A percentile compares a stretch with the other conserved stretches of the same genome.
Evolutionary conservation across 2,113 vertebrate genomes (phyloP).

Genomic region (Phyllopteryx taeniolatus): DNA sequence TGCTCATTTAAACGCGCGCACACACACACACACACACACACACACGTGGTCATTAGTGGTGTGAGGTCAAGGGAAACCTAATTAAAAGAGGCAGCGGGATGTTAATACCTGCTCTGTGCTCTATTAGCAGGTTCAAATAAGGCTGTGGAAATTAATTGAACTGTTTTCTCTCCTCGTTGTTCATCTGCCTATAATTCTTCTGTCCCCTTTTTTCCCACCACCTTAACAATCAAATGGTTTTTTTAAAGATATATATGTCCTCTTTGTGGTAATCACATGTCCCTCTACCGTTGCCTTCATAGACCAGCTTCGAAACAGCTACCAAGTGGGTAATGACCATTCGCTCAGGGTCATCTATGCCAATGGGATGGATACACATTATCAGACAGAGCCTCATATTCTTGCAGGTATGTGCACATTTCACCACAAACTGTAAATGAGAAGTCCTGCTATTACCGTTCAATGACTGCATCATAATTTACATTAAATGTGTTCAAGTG

Average conservation of each 20-base stretch:
- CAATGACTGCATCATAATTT: background rate
- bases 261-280: background rate
- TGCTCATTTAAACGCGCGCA: background rate
- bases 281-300: constrained; percentile 14
- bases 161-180: constrained; percentile 7
- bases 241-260: background rate
- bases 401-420: constrained; percentile 72
- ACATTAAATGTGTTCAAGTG: constrained; percentile 1
- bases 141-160: constrained; percentile 18
- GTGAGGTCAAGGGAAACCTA: constrained; percentile 40
- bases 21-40: background rate
- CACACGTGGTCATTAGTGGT: constrained; percentile 11
- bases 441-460: background rate
- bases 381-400: constrained; percentile 92
- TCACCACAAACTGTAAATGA: background rate
- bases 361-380: constrained; percentile 93
- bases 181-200: background rate
- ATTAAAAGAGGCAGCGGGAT: constrained; percentile 39
- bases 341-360: constrained; percentile 91
- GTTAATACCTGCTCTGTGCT: constrained; percentile 38
- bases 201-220: background rate
- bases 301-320: constrained; percentile 96
- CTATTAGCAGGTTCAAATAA: constrained; percentile 40
- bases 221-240: background rate
- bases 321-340: constrained; percentile 91